Base-by-base conservation (phyloP, 2,888 invertebrate genomes). In the Drosophila setosimentum region DNA sequence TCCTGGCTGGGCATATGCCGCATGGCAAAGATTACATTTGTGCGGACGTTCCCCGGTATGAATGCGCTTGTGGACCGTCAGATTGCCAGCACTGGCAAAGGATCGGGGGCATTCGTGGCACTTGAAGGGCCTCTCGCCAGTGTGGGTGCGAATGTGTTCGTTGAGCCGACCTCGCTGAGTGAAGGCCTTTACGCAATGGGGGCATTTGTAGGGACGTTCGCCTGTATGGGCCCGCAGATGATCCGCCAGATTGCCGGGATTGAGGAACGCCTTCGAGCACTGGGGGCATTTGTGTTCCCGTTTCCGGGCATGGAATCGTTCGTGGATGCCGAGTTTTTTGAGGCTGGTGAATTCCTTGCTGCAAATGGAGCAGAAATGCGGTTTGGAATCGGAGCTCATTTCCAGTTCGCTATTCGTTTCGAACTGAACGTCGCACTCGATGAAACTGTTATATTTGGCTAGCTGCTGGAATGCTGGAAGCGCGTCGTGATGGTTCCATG, bases 151-250 rank as follows among this genome's bases (percentile, higher is more conserved):
- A 21, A 94, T 93, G 76, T 94, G 94, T 0, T 94, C 94, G 74
- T 94, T 94, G 48, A 94, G 87, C 81, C 94, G 94, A 77, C 94
- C 94, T 16, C 94, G 93, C 84, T 94, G 94, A 0, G 94, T 94
- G 76, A 94, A 94, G 2, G 94, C 94, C 50, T 94, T 94, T 30
- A 93, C 93, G 70, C 94, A 94, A 78, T 94, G 94, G 13, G 94
- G 93, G 76, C 94, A 94, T 71, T 93, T 93, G 78, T 94, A 94
- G 0, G 94, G 94, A 18, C 89, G 78, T 35, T 92, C 92, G 3
- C 94, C 94, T 0, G 94, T 94, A 73, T 94, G 94, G 0, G 94
- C 94, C 57, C 94, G 89, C 91, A 94, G 93, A 75, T 94, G 94
- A 21, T 94, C 94, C 0, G 94, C 93, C 37, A 94, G 83, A 89